phyloP scores from a whole-genome alignment of 1,140 invertebrate genomes.

The Phocides pigmalion region DNA sequence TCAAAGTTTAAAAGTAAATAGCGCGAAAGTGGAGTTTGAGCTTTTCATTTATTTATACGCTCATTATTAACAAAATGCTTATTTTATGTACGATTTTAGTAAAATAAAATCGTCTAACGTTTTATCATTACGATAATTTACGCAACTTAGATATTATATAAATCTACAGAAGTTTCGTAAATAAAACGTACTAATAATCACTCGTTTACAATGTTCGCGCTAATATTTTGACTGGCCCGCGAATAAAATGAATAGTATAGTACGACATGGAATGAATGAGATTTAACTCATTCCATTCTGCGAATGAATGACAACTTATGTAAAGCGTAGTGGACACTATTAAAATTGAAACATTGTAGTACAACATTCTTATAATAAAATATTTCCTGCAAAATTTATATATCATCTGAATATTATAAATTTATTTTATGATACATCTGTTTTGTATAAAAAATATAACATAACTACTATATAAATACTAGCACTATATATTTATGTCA shows the following conservation, averaged over 20 bases:
- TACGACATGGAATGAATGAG: slow-evolving; percentile 11
- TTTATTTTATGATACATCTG: no score
- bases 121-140: slow-evolving; percentile 24
- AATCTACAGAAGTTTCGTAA: slow-evolving; percentile 28
- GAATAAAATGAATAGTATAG: slow-evolving; percentile 32
- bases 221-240: slow-evolving; percentile 48
- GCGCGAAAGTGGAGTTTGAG: background rate
- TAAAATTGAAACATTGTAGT: no score
- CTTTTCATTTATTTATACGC: background rate
- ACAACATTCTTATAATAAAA: no score
- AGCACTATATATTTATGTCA: no score
- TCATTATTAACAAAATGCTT: background rate
- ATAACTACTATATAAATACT: no score
- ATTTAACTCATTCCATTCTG: background rate
- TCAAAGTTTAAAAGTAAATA: background rate
- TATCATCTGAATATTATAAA: no score
- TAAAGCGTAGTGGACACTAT: background rate
- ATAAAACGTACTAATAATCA: slow-evolving; percentile 19
- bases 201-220: slow-evolving; percentile 56
- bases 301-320: slow-evolving; percentile 23
- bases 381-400: no score
- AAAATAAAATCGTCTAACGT: background rate
- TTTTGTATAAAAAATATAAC: no score
- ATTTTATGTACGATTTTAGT: background rate
- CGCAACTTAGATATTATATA: slow-evolving; percentile 27